These are phyloP conservation scores for Danaus plexippus DNA, from an alignment of 1,140 invertebrate species.

Conservation along the genomic window DNA sequence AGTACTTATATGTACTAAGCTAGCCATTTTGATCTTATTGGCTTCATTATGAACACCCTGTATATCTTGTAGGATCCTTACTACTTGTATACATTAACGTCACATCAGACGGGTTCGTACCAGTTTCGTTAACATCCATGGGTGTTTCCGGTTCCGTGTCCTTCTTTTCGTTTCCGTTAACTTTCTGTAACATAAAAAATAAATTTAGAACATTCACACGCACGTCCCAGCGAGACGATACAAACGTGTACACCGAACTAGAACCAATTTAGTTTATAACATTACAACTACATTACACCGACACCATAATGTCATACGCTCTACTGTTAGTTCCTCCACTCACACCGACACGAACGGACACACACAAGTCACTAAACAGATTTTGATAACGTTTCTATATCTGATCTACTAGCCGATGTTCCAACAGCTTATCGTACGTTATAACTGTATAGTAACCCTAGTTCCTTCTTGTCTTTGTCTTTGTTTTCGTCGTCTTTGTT, in stretches of 20 bases:
- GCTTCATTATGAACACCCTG: no score
- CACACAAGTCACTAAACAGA: neutral
- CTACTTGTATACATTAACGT: neutral
- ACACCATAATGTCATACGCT: neutral
- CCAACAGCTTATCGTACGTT: no score
- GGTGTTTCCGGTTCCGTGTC: constrained; percentile 29
- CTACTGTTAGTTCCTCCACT: no score
- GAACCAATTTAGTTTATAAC: neutral
- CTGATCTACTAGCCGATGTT: no score
- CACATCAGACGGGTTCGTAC: constrained; percentile 24
- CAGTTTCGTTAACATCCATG: constrained; percentile 61
- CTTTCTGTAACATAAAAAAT: constrained; percentile 41
- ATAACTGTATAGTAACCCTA: no score
- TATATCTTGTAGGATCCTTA: no score
- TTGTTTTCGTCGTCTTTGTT: no score
- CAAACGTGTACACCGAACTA: constrained; percentile 1
- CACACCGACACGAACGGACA: neutral
- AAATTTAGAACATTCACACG: neutral
- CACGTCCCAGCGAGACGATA: neutral
- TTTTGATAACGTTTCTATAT: no score
- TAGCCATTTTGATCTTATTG: no score
- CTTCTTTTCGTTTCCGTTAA: constrained; percentile 54
- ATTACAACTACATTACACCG: neutral
- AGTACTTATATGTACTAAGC: no score
- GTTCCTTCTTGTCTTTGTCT: no score